These are phyloP conservation scores for Diglossa cyanea DNA, from an alignment of 2,797 vertebrate genomes.

Conservation along the genomic window DNA sequence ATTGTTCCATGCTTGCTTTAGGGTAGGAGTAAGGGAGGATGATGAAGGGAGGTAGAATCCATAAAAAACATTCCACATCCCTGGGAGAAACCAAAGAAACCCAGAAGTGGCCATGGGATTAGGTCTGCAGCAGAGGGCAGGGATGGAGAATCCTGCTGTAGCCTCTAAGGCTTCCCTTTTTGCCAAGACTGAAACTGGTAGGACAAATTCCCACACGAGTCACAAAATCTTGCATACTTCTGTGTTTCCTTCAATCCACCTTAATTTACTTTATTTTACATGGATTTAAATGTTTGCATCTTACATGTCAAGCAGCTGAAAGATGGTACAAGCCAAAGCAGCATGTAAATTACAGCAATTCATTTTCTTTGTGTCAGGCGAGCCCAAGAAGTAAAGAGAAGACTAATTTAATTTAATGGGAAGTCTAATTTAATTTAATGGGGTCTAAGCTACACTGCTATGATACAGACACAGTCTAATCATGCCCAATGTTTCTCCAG, in stretches of 20 bases:
- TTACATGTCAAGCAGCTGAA: not conserved
- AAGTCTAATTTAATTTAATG: constrained; percentile 3
- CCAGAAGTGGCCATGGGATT: not conserved
- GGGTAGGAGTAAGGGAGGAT: not conserved
- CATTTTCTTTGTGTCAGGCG: not conserved
- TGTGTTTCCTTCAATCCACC: not conserved
- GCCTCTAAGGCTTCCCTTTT: not conserved
- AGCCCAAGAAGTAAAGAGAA: not conserved
- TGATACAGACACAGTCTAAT: not conserved
- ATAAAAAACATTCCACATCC: not conserved
- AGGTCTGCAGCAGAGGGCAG: not conserved
- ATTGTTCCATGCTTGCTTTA: not conserved
- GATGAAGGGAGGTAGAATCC: not conserved
- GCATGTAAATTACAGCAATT: constrained; percentile 10
- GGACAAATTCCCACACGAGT: not conserved
- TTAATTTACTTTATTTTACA: not conserved
- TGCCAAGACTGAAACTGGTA: not conserved
- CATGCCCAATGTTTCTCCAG: not conserved
- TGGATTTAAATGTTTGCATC: not conserved
- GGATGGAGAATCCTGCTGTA: not conserved
- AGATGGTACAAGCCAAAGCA: not conserved
- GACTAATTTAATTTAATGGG: constrained; percentile 1
- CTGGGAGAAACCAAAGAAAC: not conserved
- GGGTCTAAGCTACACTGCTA: not conserved
- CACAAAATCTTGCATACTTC: not conserved